Percentiles rank a stretch among this genome's conserved stretches.
phyloP scores from a whole-genome alignment of 1,140 invertebrate genomes.

The Cydia fagiglandana region DNA sequence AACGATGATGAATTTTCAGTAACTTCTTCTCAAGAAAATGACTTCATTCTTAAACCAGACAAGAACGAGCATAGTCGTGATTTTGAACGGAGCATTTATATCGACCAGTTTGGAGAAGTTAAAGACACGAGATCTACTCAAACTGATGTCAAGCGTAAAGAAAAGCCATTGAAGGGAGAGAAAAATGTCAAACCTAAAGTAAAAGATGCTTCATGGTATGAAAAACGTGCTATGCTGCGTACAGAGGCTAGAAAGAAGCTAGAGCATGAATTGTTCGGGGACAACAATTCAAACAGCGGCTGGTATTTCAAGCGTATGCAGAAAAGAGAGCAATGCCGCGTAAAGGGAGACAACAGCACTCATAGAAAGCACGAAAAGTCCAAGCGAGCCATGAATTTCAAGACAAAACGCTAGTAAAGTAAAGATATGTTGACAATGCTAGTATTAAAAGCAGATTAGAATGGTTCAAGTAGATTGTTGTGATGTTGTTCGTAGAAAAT shows the following conservation, averaged over 20 bases:
- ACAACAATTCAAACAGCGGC: constrained; percentile 50
- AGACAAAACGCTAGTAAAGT: constrained; percentile 48
- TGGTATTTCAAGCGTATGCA: constrained; percentile 75
- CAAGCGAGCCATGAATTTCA: constrained; percentile 55
- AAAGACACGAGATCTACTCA: constrained; percentile 14
- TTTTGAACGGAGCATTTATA: constrained; percentile 40
- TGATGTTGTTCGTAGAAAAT: constrained; percentile 24
- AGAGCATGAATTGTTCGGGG: constrained; percentile 59
- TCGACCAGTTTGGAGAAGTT: constrained; percentile 38
- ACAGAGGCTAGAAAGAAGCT: constrained; percentile 60
- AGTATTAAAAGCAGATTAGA: constrained; percentile 24
- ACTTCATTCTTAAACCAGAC: constrained; percentile 38
- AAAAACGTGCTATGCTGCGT: constrained; percentile 56
- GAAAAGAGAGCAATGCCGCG: constrained; percentile 65
- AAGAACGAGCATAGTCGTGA: constrained; percentile 36
- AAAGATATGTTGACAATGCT: not conserved
- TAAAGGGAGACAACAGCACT: constrained; percentile 51
- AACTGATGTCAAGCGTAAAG: not conserved
- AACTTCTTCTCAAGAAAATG: constrained; percentile 49
- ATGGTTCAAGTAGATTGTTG: constrained; percentile 17
- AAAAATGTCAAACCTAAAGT: constrained; percentile 34
- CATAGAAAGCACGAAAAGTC: constrained; percentile 41
- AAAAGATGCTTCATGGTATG: constrained; percentile 58
- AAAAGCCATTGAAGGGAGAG: not conserved
- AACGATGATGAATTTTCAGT: constrained; percentile 61